A percentile compares a stretch with the other conserved stretches of the same genome.
phyloP scores from a whole-genome alignment of 2,797 vertebrate species.

The Gouania willdenowi region DNA sequence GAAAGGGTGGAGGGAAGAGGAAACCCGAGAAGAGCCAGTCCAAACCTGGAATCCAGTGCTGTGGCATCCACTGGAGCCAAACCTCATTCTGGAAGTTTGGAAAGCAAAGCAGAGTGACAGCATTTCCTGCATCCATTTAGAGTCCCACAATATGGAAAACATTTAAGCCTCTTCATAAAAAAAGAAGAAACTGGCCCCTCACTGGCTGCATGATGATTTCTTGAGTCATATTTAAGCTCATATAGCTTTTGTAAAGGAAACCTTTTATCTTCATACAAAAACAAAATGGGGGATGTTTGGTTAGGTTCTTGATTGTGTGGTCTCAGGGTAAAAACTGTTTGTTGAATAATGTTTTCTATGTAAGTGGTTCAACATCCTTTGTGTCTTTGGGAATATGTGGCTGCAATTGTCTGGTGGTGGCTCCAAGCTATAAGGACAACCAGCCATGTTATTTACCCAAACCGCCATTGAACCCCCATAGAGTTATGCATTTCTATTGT shows the following conservation, averaged over 20 bases:
- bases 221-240: conserved; percentile 46
- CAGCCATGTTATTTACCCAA: conserved; percentile 30
- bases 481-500: conserved; percentile 18
- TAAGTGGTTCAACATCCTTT: conserved; percentile 33
- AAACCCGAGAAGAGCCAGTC: conserved; percentile 61
- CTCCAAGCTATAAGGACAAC: conserved; percentile 31
- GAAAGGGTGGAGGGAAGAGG: conserved; percentile 41
- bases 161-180: conserved; percentile 48
- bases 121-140: conserved; percentile 72
- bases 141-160: conserved; percentile 64
- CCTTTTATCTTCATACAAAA: conserved; percentile 53
- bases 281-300: conserved; percentile 42
- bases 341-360: conserved; percentile 30
- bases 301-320: conserved; percentile 50
- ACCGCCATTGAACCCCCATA: conserved; percentile 25
- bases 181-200: conserved; percentile 44
- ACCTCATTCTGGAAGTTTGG: conserved; percentile 65
- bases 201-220: conserved; percentile 14
- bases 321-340: conserved; percentile 26
- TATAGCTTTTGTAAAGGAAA: conserved; percentile 48
- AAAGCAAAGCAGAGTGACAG: conserved; percentile 64
- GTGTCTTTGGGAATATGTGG: conserved; percentile 26
- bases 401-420: conserved; percentile 41
- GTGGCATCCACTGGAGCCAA: conserved; percentile 52
- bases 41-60: conserved; percentile 54